Evolutionary conservation across 2,888 invertebrate genomes (phyloP).

Genomic region (Gisinianus flammeolus): DNA sequence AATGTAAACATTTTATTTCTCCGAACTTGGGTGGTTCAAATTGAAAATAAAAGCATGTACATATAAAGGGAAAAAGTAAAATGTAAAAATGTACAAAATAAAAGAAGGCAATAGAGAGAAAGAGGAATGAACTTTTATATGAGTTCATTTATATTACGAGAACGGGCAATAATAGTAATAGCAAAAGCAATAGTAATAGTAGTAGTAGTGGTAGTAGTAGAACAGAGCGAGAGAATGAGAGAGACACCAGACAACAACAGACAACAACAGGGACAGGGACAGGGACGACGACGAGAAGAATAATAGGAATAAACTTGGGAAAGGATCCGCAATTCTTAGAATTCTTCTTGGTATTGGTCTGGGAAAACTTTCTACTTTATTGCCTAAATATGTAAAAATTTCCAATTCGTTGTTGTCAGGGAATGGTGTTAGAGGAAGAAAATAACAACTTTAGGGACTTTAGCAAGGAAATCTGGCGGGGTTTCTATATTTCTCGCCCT

Average conservation of each 20-base stretch:
- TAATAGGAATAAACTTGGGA: constrained; percentile 40
- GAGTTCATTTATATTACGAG: constrained; percentile 8
- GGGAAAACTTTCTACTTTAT: constrained; percentile 30
- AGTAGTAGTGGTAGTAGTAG: too few relatives aligned
- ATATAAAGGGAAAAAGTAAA: not conserved
- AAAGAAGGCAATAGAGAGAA: not conserved
- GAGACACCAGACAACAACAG: not conserved
- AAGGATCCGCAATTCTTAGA: constrained; percentile 33
- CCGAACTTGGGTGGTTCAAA: constrained; percentile 21
- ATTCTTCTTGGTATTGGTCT: constrained; percentile 2
- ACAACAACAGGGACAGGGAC: not conserved
- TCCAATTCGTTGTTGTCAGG: constrained; percentile 19
- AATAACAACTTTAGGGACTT: constrained; percentile 50
- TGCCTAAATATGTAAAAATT: constrained; percentile 43
- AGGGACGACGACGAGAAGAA: constrained; percentile 11
- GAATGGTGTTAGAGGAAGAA: constrained; percentile 15
- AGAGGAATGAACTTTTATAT: constrained; percentile 27
- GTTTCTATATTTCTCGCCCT: not conserved
- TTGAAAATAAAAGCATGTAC: constrained; percentile 16
- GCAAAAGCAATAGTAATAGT: too few relatives aligned
- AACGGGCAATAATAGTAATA: too few relatives aligned
- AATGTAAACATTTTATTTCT: not conserved
- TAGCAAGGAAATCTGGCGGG: not conserved
- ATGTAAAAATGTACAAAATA: not conserved
- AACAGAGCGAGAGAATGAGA: not conserved